Percentiles rank a stretch among this genome's conserved stretches.
These are phyloP conservation scores for Prionailurus viverrinus DNA, from an alignment of 2,113 vertebrate genomes.

Conservation along the genomic window DNA sequence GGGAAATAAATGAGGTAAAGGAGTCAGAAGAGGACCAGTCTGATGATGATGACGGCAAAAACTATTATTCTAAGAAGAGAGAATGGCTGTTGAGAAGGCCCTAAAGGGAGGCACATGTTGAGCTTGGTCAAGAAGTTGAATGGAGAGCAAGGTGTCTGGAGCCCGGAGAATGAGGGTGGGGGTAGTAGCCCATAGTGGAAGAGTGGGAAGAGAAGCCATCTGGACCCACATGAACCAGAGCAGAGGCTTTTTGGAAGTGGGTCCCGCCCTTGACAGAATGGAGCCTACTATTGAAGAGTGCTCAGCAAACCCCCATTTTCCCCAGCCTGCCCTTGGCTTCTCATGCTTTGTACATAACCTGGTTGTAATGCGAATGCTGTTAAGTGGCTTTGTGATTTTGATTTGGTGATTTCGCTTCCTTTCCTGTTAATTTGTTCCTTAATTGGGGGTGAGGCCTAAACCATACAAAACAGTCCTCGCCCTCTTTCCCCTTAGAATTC, in stretches of 20 bases:
- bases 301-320: neutral
- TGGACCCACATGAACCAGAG: neutral
- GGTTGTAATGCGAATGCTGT: neutral
- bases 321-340: rapidly evolving
- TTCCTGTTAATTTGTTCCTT: neutral
- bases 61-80: neutral
- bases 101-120: too few relatives aligned
- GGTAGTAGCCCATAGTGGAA: rapidly evolving
- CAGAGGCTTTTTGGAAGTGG: neutral
- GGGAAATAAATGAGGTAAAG: neutral
- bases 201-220: neutral
- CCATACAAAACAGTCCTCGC: neutral
- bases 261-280: neutral
- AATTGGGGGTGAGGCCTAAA: neutral
- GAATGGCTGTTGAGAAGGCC: rapidly evolving
- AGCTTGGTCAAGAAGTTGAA: neutral
- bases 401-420: neutral
- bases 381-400: neutral
- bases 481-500: neutral
- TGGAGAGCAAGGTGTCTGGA: neutral
- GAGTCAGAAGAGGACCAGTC: neutral
- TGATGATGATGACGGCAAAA: neutral
- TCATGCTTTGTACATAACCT: neutral
- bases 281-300: neutral
- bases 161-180: too few relatives aligned